A percentile compares a stretch with the other conserved stretches of the same genome.
phyloP scores from a whole-genome alignment of 2,888 invertebrate species.

The Muscina levida region DNA sequence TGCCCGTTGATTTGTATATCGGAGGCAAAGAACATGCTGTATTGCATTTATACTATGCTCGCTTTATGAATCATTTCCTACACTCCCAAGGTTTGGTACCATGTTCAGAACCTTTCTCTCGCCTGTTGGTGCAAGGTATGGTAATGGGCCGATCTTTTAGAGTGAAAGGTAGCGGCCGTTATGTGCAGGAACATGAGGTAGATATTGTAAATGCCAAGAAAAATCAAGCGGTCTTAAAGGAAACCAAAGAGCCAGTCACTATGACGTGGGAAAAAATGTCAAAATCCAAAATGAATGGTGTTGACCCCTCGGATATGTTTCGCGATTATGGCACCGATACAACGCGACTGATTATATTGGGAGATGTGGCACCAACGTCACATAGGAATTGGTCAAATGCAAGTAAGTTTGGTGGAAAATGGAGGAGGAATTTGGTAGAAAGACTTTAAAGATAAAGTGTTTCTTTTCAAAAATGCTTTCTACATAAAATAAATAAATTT shows the following conservation, averaged over 20 bases:
- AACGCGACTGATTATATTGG: constrained; percentile 92
- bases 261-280: constrained; percentile 99
- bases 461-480: too few relatives aligned
- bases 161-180: constrained; percentile 88
- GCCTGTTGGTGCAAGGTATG: constrained; percentile 97
- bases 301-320: constrained; percentile 93
- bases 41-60: constrained; percentile 97
- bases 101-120: constrained; percentile 92
- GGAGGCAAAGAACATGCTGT: constrained; percentile 99
- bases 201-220: constrained; percentile 82
- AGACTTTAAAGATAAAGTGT: too few relatives aligned
- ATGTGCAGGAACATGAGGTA: constrained; percentile 85
- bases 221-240: constrained; percentile 83
- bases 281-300: constrained; percentile 98
- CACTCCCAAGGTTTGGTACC: constrained; percentile 88
- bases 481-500: too few relatives aligned
- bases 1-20: constrained; percentile 97
- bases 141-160: constrained; percentile 92
- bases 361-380: constrained; percentile 94
- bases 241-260: constrained; percentile 85
- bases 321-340: constrained; percentile 92
- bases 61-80: constrained; percentile 96
- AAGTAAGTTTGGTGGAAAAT: constrained; percentile 84
- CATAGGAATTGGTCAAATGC: constrained; percentile 93
- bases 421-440: background rate